Evolutionary conservation across 2,888 invertebrate species (phyloP).

Genomic region (Chalcosyrphus nemorum): DNA sequence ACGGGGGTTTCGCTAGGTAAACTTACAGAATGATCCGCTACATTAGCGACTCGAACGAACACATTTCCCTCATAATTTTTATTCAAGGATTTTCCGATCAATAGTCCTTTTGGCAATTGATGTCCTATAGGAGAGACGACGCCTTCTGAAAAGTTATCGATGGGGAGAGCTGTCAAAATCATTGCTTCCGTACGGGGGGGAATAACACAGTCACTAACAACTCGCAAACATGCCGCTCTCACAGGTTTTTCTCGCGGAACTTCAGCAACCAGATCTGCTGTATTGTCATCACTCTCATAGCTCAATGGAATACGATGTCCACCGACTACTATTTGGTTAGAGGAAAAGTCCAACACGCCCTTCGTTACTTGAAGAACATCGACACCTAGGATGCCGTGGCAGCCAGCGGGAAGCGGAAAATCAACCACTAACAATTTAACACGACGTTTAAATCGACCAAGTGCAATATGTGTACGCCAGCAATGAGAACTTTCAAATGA

Average conservation of each 20-base stretch:
- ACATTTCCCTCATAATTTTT: background rate
- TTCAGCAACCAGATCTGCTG: background rate
- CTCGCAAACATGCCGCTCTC: background rate
- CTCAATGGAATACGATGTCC: background rate
- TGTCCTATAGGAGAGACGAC: conserved; percentile 6
- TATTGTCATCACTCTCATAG: background rate
- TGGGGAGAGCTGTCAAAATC: background rate
- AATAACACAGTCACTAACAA: background rate
- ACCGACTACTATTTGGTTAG: background rate
- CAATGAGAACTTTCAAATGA: conserved; percentile 1
- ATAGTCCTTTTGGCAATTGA: conserved; percentile 7
- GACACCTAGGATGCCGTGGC: conserved; percentile 31
- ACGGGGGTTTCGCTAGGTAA: background rate
- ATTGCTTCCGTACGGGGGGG: conserved; percentile 4
- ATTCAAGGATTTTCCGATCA: conserved; percentile 15
- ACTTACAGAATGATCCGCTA: conserved; percentile 10
- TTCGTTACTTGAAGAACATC: conserved; percentile 28
- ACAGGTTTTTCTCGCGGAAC: background rate
- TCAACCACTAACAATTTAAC: conserved; percentile 19
- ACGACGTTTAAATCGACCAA: conserved; percentile 23
- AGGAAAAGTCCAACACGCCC: conserved; percentile 18
- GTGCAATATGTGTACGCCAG: conserved; percentile 10
- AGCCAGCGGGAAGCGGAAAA: conserved; percentile 14
- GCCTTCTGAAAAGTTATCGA: background rate
- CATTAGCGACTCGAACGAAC: conserved; percentile 7